These are phyloP conservation scores for Ichneumon xanthorius DNA, from an alignment of 2,888 invertebrate genomes.

Conservation along the genomic window DNA sequence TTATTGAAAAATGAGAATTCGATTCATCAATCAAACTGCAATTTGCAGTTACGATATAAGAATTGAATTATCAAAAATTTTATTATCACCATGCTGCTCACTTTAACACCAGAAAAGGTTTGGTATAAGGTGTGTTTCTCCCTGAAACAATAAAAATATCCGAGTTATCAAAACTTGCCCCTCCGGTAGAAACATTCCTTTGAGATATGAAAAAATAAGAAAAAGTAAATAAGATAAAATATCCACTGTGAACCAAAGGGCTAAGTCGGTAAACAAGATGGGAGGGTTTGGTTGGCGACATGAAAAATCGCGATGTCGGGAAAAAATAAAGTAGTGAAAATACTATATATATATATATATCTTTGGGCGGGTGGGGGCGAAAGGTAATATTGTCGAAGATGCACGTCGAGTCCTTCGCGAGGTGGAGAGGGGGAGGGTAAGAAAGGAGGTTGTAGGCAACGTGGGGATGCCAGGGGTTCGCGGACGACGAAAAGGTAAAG, in stretches of 20 bases:
- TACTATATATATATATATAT: slow-evolving; percentile 3
- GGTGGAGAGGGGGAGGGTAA: slow-evolving; percentile 31
- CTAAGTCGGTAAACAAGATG: background rate
- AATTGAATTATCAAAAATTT: background rate
- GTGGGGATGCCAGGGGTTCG: slow-evolving; percentile 31
- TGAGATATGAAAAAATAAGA: background rate
- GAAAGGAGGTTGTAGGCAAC: slow-evolving; percentile 12
- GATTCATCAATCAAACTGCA: background rate
- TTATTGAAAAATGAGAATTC: background rate
- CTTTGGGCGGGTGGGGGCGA: slow-evolving; percentile 20
- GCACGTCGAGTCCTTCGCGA: slow-evolving; percentile 11
- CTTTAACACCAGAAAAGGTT: background rate
- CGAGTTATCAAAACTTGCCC: background rate
- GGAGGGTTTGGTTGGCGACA: background rate
- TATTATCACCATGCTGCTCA: background rate
- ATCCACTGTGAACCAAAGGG: background rate
- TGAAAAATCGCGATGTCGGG: slow-evolving; percentile 1
- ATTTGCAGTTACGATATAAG: background rate
- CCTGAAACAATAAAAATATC: background rate
- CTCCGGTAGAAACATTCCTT: background rate
- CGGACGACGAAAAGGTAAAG: slow-evolving; percentile 62
- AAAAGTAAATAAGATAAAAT: background rate
- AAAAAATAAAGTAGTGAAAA: slow-evolving; percentile 6
- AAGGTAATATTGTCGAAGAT: slow-evolving; percentile 51
- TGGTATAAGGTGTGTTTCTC: background rate